A percentile compares a stretch with the other conserved stretches of the same genome.
These are phyloP conservation scores for Drosophila pachea DNA, from an alignment of 1,140 invertebrate genomes.

Conservation along the genomic window DNA sequence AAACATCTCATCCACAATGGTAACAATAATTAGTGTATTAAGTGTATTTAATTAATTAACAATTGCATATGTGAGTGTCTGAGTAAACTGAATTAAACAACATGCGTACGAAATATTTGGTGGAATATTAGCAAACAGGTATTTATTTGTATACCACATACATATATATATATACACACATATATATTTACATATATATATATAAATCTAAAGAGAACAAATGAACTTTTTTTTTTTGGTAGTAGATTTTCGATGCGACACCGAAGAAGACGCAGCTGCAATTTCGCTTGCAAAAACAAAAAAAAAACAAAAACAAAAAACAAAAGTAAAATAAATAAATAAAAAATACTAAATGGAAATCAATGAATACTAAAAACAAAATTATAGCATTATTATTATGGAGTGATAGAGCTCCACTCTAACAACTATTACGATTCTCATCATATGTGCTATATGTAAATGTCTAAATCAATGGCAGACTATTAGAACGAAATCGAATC, in stretches of 20 bases:
- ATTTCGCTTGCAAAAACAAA: conserved; percentile 3
- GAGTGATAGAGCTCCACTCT: background rate
- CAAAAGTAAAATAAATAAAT: too few relatives aligned
- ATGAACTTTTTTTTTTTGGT: too few relatives aligned
- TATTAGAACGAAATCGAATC: too few relatives aligned
- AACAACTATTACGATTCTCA: conserved; percentile 1
- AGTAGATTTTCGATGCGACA: background rate
- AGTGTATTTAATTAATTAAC: conserved; percentile 60
- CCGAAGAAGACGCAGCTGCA: background rate
- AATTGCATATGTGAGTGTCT: conserved; percentile 59
- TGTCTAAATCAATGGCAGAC: conserved; percentile 31
- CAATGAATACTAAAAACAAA: too few relatives aligned
- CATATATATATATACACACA: conserved; percentile 7
- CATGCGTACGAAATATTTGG: conserved; percentile 3
- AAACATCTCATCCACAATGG: conserved; percentile 75
- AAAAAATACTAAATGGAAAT: too few relatives aligned
- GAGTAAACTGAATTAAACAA: conserved; percentile 46
- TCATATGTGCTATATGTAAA: conserved; percentile 48
- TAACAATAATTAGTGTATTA: conserved; percentile 76
- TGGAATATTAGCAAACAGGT: conserved; percentile 52
- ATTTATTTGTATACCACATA: too few relatives aligned
- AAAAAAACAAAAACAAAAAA: too few relatives aligned
- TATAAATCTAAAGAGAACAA: too few relatives aligned
- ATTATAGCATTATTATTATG: too few relatives aligned
- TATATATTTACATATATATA: background rate